Base-by-base conservation (phyloP, 2,113 vertebrate species). In the Ramphastos sulfuratus region DNA sequence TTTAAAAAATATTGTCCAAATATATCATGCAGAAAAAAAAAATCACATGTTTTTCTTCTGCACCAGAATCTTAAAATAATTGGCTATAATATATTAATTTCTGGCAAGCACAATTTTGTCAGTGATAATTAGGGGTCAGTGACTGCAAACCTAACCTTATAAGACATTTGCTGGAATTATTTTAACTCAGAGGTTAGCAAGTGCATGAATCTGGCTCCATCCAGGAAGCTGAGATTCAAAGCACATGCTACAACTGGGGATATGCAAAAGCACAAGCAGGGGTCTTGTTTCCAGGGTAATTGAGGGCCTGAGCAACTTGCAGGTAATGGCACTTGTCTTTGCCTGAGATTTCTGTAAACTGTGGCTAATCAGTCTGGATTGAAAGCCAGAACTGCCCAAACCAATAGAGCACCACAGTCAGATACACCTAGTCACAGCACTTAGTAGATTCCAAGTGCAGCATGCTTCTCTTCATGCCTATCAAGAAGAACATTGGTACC, bases 401-500 rank as follows among this genome's bases (percentile, higher is more conserved):
- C 28, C 6, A 69, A 44, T 3, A 55, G 15, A 76, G 70, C 27
- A 64, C 13, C 59, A 55, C 20, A 55, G 6, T n/a, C 23, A 30
- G 46, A 55, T 50, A 59, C 3, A 50, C 4, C 3, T 23, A 9
- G 14, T 19, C 11, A 37, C 4, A 67, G 8, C 15, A 30, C 28
- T 59, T 64, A 24, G 18, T 16, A 63, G 31, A 28, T 67, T 76
- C 15, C 44, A 33, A 61, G 13, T n/a, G 9, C 28, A 70, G 11
- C 7, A 8, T 0, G 0, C 7, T 81, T 67, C 46, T 65, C 9
- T 39, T 86, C 56, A 42, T 6, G 4, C 5, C 20, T 35, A 73
- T 25, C 8, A 54, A 23, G 60, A 77, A 82, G 27, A 72, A 58
- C 4, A 54, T 14, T 21, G 16, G 4, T 11, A 48, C 58, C 14